Evolutionary conservation across 2,113 vertebrate species (phyloP).

Genomic region (Hemicordylus capensis): DNA sequence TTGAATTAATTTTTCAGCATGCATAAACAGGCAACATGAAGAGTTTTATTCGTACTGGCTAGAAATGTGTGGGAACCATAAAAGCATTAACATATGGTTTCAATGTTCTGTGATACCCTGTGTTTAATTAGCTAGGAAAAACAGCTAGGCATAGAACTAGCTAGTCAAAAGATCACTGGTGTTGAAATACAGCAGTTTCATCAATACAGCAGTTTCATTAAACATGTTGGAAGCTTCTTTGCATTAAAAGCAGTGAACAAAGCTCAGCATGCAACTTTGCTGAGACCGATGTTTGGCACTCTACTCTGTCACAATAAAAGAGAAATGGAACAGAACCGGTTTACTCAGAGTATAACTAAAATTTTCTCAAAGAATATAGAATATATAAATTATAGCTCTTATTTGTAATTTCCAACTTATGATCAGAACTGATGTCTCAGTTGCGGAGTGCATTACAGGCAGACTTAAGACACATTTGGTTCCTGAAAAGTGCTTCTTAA

Average conservation of each 20-base stretch:
- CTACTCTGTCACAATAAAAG: neutral
- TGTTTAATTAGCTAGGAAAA: neutral
- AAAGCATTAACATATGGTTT: neutral
- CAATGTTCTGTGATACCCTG: neutral
- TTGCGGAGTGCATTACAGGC: too few species aligned
- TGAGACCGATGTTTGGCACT: neutral
- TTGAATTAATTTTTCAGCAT: neutral
- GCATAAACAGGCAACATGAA: neutral
- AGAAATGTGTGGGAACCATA: neutral
- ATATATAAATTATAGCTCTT: too few species aligned
- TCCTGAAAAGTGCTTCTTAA: too few species aligned
- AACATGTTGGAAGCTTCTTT: neutral
- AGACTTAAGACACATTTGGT: too few species aligned
- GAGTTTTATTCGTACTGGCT: neutral
- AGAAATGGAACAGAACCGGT: neutral
- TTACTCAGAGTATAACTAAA: neutral
- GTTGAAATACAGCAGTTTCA: too few species aligned
- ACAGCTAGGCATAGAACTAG: neutral
- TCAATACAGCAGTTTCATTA: too few species aligned
- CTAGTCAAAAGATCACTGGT: neutral
- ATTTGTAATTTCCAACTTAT: too few species aligned
- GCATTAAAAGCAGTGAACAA: neutral
- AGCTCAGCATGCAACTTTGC: neutral
- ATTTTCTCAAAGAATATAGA: too few species aligned
- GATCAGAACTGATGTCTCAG: too few species aligned